phyloP scores from a whole-genome alignment of 2,888 invertebrate genomes.

The Mycogona germanica region DNA sequence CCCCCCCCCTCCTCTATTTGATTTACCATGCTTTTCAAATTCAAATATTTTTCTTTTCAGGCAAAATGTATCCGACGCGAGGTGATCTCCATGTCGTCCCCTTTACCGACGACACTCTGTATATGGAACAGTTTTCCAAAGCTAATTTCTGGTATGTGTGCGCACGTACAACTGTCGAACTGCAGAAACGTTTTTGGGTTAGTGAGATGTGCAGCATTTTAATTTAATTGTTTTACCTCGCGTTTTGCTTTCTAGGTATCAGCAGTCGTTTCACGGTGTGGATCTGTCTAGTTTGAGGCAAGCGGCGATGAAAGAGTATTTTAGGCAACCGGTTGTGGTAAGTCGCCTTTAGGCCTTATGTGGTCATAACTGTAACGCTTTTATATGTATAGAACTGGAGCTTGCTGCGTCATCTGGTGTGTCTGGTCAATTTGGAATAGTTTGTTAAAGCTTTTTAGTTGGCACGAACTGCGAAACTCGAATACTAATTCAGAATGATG shows the following conservation, averaged over 20 bases:
- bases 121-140: slow-evolving; percentile 96
- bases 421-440: no score
- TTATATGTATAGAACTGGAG: no score
- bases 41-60: slow-evolving; percentile 37
- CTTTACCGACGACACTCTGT: slow-evolving; percentile 93
- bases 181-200: background rate
- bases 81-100: slow-evolving; percentile 96
- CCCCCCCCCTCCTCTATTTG: no score
- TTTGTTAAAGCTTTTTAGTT: no score
- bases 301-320: slow-evolving; percentile 93
- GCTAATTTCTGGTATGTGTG: slow-evolving; percentile 84
- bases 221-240: slow-evolving; percentile 2
- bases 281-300: slow-evolving; percentile 82
- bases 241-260: slow-evolving; percentile 47
- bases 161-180: background rate
- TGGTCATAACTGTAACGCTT: no score
- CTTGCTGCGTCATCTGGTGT: no score
- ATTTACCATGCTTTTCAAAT: slow-evolving; percentile 18
- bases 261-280: slow-evolving; percentile 94
- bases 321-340: slow-evolving; percentile 87
- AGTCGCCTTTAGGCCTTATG: slow-evolving; percentile 24
- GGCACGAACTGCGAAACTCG: no score
- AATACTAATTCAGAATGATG: no score
- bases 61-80: slow-evolving; percentile 94
- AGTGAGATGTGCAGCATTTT: background rate